phyloP scores from a whole-genome alignment of 2,113 vertebrate genomes.

The rat (Rattus norvegicus) region DNA sequence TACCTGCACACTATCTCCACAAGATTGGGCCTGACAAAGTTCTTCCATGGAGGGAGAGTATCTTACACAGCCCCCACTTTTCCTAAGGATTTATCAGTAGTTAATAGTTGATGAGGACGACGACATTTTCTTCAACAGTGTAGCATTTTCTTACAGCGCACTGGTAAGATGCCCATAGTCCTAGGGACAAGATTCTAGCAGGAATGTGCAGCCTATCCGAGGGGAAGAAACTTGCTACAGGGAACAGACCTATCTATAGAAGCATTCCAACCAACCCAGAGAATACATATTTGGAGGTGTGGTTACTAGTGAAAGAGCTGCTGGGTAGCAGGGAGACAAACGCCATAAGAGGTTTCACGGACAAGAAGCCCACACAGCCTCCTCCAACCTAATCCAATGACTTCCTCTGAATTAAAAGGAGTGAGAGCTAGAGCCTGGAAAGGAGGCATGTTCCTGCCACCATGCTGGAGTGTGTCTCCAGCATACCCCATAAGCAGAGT shows the following conservation, averaged over 20 bases:
- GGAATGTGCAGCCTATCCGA: background rate
- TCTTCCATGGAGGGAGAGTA: background rate
- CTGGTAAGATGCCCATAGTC: background rate
- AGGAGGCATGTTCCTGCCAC: background rate
- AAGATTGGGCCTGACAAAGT: background rate
- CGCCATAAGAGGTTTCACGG: background rate
- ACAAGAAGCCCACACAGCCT: too few relatives aligned
- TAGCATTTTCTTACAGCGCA: background rate
- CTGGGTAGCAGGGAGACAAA: background rate
- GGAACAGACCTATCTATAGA: background rate
- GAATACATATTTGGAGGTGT: background rate
- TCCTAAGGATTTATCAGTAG: background rate
- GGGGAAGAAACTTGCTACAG: background rate
- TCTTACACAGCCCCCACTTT: background rate
- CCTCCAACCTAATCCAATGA: background rate
- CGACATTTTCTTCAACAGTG: background rate
- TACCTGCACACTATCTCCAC: background rate
- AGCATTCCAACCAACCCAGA: background rate
- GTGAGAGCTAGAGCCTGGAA: background rate
- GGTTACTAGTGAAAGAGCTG: background rate
- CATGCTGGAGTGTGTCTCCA: background rate
- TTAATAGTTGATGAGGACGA: background rate
- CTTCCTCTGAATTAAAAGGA: conserved; percentile 16
- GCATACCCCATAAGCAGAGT: background rate
- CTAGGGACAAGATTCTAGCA: background rate